Evolutionary conservation across 2,797 vertebrate species (phyloP).

Genomic region (Myiotriccus ornatus): DNA sequence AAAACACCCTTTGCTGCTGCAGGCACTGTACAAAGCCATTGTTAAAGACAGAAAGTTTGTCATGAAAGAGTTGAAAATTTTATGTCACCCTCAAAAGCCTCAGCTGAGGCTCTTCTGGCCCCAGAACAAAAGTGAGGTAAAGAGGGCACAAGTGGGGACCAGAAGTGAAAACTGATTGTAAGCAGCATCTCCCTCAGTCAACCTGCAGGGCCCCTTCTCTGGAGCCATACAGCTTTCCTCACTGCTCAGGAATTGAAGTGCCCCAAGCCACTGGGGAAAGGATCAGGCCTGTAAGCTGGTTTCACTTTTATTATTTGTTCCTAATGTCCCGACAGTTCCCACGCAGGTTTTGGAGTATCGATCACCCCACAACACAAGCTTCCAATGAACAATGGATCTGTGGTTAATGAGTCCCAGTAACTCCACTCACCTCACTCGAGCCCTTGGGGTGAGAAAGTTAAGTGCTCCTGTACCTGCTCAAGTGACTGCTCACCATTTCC

Average conservation of each 20-base stretch:
- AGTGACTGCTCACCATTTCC: constrained; percentile 51
- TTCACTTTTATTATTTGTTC: constrained; percentile 8
- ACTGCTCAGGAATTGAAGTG: neutral
- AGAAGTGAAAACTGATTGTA: neutral
- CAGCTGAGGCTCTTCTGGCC: neutral
- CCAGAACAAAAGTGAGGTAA: neutral
- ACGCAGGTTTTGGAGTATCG: neutral
- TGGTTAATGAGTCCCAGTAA: constrained; percentile 29
- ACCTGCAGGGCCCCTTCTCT: neutral
- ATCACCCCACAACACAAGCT: neutral
- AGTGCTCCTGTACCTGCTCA: constrained; percentile 33
- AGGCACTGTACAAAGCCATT: neutral
- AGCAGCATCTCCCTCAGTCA: neutral
- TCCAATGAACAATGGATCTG: constrained; percentile 22
- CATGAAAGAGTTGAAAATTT: neutral
- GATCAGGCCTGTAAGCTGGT: neutral
- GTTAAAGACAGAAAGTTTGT: neutral
- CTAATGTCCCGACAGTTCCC: neutral
- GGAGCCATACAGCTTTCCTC: neutral
- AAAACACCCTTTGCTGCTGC: neutral
- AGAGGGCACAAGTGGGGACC: neutral
- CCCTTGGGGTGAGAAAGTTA: constrained; percentile 43
- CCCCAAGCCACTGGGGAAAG: neutral
- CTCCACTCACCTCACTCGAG: neutral
- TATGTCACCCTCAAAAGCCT: neutral